Conservation (phyloP, 2,888 invertebrate species). For the Stenotaenia linearis region DNA sequence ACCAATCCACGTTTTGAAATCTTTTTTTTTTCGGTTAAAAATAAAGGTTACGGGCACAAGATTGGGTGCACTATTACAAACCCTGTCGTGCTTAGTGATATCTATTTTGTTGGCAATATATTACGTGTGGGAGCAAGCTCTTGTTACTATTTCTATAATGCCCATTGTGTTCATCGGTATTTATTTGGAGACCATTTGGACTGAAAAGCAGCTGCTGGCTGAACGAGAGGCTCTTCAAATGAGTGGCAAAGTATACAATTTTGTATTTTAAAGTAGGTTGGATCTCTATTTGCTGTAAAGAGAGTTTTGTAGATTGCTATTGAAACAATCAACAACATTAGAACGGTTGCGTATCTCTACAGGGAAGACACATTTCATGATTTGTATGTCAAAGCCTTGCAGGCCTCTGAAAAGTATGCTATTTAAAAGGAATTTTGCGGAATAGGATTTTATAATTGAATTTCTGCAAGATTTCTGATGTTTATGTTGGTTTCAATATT, state of each 20-base stretch:
- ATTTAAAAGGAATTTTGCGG: not conserved
- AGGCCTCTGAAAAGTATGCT: slow-evolving; percentile 55
- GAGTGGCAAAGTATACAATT: not conserved
- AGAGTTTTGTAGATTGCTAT: slow-evolving; percentile 55
- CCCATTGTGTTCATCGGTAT: slow-evolving; percentile 63
- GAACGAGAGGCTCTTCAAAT: not conserved
- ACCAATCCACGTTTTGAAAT: not conserved
- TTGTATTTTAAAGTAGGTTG: not conserved
- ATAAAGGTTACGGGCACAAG: slow-evolving; percentile 68
- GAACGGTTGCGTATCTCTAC: slow-evolving; percentile 56
- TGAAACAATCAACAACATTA: slow-evolving; percentile 67
- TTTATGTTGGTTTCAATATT: not conserved
- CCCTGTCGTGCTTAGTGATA: slow-evolving; percentile 50
- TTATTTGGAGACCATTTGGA: slow-evolving; percentile 54
- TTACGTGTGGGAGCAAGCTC: slow-evolving; percentile 64
- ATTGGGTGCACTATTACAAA: slow-evolving; percentile 63
- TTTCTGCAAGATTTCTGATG: no score
- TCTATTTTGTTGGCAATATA: slow-evolving; percentile 60
- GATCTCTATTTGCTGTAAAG: not conserved
- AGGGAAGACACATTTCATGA: slow-evolving; percentile 58
- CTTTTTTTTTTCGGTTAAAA: not conserved
- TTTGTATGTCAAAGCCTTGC: slow-evolving; percentile 57
- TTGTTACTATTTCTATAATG: slow-evolving; percentile 61
- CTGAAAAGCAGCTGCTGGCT: slow-evolving; percentile 8
- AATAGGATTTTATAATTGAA: not conserved